Conservation (phyloP, 2,797 vertebrate genomes). For the Spinus olivaceus region DNA sequence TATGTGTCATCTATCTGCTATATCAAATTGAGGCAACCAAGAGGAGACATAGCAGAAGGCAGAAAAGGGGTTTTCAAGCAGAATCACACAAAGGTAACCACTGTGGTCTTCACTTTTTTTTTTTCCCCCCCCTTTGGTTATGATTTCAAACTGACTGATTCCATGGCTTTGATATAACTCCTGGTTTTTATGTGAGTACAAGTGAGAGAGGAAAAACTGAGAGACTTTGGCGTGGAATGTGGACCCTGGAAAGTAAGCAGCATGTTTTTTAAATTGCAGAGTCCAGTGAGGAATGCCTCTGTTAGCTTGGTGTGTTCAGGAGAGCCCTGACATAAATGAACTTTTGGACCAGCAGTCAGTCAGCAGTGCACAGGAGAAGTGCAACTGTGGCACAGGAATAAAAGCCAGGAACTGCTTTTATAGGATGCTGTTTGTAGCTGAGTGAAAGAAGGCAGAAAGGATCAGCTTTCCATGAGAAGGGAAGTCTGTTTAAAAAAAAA, state of each 20-base stretch:
- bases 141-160: not conserved
- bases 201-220: not conserved
- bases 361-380: not conserved
- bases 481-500: not conserved
- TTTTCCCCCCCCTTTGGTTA: not conserved
- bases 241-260: not conserved
- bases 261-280: not conserved
- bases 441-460: not conserved
- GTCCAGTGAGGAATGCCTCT: not conserved
- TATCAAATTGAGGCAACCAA: not conserved
- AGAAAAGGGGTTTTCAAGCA: slow-evolving; percentile 5
- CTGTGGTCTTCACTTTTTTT: not conserved
- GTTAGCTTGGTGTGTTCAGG: not conserved
- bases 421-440: not conserved
- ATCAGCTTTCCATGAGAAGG: not conserved
- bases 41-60: slow-evolving; percentile 12
- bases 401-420: not conserved
- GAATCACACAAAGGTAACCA: not conserved
- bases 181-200: not conserved
- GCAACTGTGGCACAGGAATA: not conserved
- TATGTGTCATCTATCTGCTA: not conserved
- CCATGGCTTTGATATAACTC: not conserved
- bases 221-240: not conserved
- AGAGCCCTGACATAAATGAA: not conserved
- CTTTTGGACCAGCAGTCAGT: not conserved